phyloP scores from a whole-genome alignment of 2,113 vertebrate genomes.

The Chloropsis hardwickii region DNA sequence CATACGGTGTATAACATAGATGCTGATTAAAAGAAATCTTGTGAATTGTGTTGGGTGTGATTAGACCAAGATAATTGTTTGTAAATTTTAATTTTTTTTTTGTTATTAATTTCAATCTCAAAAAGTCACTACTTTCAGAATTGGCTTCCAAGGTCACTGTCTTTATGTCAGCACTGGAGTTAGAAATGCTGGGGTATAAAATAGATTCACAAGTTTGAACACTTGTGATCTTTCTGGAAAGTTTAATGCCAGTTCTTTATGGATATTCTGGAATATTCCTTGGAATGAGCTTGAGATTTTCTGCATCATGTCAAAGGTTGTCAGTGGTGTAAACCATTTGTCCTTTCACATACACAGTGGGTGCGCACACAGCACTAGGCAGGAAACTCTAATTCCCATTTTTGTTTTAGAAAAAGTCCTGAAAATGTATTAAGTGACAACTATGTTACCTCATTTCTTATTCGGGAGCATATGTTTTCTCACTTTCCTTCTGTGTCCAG shows the following conservation, averaged over 20 bases:
- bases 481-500: neutral
- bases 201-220: neutral
- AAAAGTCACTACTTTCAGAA: neutral
- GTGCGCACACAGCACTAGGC: neutral
- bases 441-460: neutral
- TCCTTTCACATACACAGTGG: neutral
- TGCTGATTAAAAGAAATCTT: neutral
- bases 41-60: neutral
- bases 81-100: neutral
- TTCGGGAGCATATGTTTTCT: neutral
- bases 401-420: neutral
- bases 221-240: neutral
- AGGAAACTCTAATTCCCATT: neutral
- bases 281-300: neutral
- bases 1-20: neutral
- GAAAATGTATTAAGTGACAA: neutral
- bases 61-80: neutral
- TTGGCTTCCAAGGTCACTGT: neutral
- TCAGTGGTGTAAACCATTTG: neutral
- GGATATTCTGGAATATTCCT: neutral
- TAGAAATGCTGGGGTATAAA: neutral
- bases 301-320: neutral
- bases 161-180: neutral
- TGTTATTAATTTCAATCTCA: neutral
- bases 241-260: neutral